Base-by-base conservation (phyloP, 2,797 vertebrate genomes). In the Megalops cyprinoides region DNA sequence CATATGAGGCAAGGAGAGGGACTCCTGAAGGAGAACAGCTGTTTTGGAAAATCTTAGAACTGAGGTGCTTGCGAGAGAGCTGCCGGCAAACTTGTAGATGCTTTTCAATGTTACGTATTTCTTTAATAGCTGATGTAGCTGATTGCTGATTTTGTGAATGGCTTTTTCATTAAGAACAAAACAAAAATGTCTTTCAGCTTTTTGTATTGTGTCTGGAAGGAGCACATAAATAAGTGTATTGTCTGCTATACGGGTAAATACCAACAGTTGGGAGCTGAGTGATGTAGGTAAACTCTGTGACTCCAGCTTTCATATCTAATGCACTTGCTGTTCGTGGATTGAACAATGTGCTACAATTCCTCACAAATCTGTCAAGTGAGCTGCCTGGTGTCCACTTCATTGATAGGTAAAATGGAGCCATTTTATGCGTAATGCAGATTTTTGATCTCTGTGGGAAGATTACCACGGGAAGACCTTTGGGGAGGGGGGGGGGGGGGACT, bases 401-500 rank as follows among this genome's bases (percentile, higher is more conserved):
- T 25, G 62, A 76, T 46, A 76, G 55, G 86, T 82, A 82, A 86
- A 88, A 81, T 79, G 81, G 76, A 87, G 82, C 77, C 77, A 49
- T 82, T 88, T 87, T 88, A n/a, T n/a, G n/a, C n/a, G n/a, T 84
- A 84, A 79, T 82, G 56, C 69, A 79, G 80, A 73, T 10, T 49
- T n/a, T n/a, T n/a, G n/a, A n/a, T n/a, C n/a, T 82, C 87, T 90
- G 87, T 93, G 92, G 91, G 91, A 94, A 92, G 82, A 83, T 90
- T 89, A 86, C 89, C 86, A 83, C 84, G 84, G 87, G 84, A 86
- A 84, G 90, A 88, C 88, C 88, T 91, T 90, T 88, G 89, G 92
- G 89, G 92, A 91, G 92, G 89, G 91, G 89, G 92, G 91, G 92
- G 89, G 91, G 91, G 91, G 91, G 92, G 93, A 92, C 91, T 91